Evolutionary conservation across 2,797 vertebrate genomes (phyloP).

Genomic region (Staurois parvus): DNA sequence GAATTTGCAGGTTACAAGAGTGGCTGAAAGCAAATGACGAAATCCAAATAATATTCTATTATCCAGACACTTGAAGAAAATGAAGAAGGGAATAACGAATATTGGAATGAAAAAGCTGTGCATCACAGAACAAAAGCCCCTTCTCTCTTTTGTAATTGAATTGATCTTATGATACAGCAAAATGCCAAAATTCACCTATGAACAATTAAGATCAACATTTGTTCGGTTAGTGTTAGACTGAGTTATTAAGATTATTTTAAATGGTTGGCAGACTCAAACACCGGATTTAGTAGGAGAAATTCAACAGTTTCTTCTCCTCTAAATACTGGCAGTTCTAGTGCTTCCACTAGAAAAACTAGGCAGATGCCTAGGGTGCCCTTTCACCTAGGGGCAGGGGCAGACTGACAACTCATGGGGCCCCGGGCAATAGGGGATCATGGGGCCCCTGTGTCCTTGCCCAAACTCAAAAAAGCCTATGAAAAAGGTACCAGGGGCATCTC

Average conservation of each 20-base stretch:
- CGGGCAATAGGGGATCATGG: too few species aligned
- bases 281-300: too few species aligned
- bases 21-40: not conserved
- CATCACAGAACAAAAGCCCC: not conserved
- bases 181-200: not conserved
- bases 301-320: too few species aligned
- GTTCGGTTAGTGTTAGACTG: not conserved
- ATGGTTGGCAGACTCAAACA: too few species aligned
- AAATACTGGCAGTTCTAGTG: too few species aligned
- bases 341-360: too few species aligned
- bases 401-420: too few species aligned
- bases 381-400: too few species aligned
- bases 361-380: too few species aligned
- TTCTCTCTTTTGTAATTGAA: not conserved
- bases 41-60: not conserved
- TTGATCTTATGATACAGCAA: not conserved
- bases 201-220: not conserved
- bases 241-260: not conserved
- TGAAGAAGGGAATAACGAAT: not conserved
- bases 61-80: not conserved
- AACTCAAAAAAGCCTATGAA: too few species aligned
- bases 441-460: too few species aligned
- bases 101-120: not conserved
- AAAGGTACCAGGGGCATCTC: too few species aligned
- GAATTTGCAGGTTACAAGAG: not conserved